Evolutionary conservation across 2,113 vertebrate genomes (phyloP).

Genomic region (Scolopax mira): DNA sequence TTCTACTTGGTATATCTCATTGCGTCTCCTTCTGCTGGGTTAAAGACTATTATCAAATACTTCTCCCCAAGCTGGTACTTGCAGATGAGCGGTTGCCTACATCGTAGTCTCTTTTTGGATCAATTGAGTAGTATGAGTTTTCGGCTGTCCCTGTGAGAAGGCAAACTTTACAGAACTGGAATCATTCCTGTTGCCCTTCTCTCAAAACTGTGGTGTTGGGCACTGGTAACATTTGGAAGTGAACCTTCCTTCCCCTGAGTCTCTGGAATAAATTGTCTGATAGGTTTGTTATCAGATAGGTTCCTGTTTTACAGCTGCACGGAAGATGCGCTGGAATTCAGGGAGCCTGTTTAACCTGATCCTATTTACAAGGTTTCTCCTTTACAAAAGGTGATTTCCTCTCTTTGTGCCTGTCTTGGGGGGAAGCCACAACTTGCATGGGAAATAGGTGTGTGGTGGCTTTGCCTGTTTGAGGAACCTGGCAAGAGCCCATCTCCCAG

Average conservation of each 20-base stretch:
- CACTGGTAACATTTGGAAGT: background rate
- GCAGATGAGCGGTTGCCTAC: background rate
- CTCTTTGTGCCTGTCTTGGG: background rate
- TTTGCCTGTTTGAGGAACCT: background rate
- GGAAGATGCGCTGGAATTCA: background rate
- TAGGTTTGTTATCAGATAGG: fast-evolving
- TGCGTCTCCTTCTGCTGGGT: background rate
- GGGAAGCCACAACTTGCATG: fast-evolving
- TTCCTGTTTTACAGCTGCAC: background rate
- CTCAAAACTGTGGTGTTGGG: background rate
- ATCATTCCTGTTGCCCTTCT: background rate
- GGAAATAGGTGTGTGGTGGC: background rate
- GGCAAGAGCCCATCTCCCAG: conserved; percentile 2
- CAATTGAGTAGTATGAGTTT: background rate
- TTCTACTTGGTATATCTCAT: background rate
- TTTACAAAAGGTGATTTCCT: background rate
- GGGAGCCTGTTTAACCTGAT: background rate
- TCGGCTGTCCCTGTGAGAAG: background rate
- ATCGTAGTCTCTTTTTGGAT: background rate
- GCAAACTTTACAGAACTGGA: background rate
- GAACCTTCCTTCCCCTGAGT: background rate
- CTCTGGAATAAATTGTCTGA: background rate
- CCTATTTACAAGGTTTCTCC: background rate
- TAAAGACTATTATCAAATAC: background rate
- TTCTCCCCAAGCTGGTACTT: background rate